phyloP scores from a whole-genome alignment of 2,113 vertebrate genomes.

The Perca flavescens region DNA sequence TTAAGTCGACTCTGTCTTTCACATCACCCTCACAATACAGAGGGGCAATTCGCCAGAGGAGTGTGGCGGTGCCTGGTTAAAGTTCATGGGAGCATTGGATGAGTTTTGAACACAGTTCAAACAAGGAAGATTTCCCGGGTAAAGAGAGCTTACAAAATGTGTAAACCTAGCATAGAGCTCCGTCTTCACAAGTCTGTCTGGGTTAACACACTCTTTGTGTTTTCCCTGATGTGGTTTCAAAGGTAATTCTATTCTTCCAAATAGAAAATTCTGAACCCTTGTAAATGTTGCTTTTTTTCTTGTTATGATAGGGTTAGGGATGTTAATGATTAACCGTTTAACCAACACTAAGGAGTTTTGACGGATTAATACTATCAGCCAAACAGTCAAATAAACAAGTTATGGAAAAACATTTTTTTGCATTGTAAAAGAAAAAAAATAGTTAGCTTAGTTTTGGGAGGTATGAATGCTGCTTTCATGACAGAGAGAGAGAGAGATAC shows the following conservation, averaged over 20 bases:
- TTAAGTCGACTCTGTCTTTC: slow-evolving; percentile 40
- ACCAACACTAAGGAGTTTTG: too few species aligned
- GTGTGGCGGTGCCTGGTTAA: slow-evolving; percentile 23
- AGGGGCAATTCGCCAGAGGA: slow-evolving; percentile 17
- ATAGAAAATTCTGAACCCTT: not conserved
- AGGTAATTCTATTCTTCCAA: too few species aligned
- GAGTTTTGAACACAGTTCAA: not conserved
- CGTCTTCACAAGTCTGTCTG: not conserved
- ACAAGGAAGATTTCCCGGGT: not conserved
- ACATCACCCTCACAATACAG: slow-evolving; percentile 31
- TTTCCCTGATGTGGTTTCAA: too few species aligned
- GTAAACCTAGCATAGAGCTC: not conserved
- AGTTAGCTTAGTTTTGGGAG: slow-evolving; percentile 1
- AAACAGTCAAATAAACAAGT: too few species aligned
- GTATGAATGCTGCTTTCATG: slow-evolving; percentile 42
- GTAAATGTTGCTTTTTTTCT: not conserved
- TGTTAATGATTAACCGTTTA: too few species aligned
- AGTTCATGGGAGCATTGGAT: slow-evolving; percentile 43
- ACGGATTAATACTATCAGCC: too few species aligned
- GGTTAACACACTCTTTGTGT: too few species aligned
- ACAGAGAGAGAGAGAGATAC: slow-evolving; percentile 12
- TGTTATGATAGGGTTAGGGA: not conserved
- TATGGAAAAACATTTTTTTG: too few species aligned
- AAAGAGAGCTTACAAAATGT: not conserved
- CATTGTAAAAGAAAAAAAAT: too few species aligned